Conservation (phyloP, 2,888 invertebrate genomes). For the Diogma glabrata region DNA sequence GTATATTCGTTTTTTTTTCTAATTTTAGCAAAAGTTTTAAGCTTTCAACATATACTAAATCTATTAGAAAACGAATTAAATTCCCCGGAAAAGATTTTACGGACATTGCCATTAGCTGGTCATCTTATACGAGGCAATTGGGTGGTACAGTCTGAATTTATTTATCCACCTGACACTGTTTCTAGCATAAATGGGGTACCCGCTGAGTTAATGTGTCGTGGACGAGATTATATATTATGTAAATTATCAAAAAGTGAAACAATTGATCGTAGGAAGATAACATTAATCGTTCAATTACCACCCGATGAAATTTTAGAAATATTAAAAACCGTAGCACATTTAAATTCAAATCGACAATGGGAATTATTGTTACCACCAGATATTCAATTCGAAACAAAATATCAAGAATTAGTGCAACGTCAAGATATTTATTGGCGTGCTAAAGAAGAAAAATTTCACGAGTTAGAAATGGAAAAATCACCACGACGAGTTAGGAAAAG, state of each 20-base stretch:
- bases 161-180: conserved; percentile 60
- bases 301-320: conserved; percentile 71
- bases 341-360: conserved; percentile 63
- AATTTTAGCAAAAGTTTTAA: conserved; percentile 67
- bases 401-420: conserved; percentile 68
- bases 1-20: too few species aligned
- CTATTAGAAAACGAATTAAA: conserved; percentile 40
- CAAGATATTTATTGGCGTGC: conserved; percentile 73
- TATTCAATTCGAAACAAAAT: conserved; percentile 58
- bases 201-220: conserved; percentile 64
- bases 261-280: conserved; percentile 62
- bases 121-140: conserved; percentile 82
- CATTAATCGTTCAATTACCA: conserved; percentile 63
- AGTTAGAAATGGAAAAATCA: conserved; percentile 41
- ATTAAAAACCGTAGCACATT: conserved; percentile 59
- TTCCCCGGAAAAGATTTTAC: conserved; percentile 39
- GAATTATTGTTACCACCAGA: conserved; percentile 61
- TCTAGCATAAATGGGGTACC: conserved; percentile 61
- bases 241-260: conserved; percentile 69
- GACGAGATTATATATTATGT: conserved; percentile 78
- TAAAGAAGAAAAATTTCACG: conserved; percentile 47
- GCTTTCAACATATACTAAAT: conserved; percentile 50
- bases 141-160: conserved; percentile 75
- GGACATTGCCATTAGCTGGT: conserved; percentile 60
- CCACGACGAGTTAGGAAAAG: conserved; percentile 56